Base-by-base conservation (phyloP, 37 sponge, comb jelly and placozoan species). In the Halichondria panicea region DNA sequence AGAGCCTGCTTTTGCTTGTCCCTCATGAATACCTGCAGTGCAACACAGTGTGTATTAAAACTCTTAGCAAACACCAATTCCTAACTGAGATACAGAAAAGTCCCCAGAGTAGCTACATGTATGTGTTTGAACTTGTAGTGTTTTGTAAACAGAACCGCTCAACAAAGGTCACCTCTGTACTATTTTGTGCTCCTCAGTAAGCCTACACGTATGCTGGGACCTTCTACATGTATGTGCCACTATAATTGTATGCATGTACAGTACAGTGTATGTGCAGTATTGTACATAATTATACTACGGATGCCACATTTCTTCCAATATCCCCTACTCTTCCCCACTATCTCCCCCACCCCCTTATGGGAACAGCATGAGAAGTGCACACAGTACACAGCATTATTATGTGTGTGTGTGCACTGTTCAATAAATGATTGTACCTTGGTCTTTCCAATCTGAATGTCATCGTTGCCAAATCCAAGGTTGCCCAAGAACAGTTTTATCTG, bases 11-110 rank as follows among this genome's bases (percentile, higher is more conserved):
- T 85, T 39, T 89, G 96, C 6, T 57, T 58, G 7, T 89, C 90
- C 25, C 93, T 46, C 92, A 96, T 91, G 84, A 96, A 96, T 9
- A 96, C 96, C 91, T 96, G 64, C 12, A 28, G 48, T 60, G 52
- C 4, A 35, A 25, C 25, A 59, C 8, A 59, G n/a, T n/a, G n/a
- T n/a, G n/a, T n/a, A n/a, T n/a, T n/a, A n/a, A n/a, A n/a, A n/a
- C n/a, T n/a, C n/a, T n/a, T n/a, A n/a, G n/a, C n/a, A n/a, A n/a
- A n/a, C n/a, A n/a, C n/a, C n/a, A n/a, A n/a, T n/a, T n/a, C n/a
- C n/a, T n/a, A n/a, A n/a, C n/a, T n/a, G n/a, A n/a, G n/a, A n/a
- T n/a, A n/a, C n/a, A n/a, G n/a, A n/a, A n/a, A n/a, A n/a, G n/a
- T n/a, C n/a, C n/a, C n/a, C n/a, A n/a, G n/a, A n/a, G n/a, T n/a